Conservation (phyloP, 2,113 vertebrate genomes). For the Oreocharis arfaki region DNA sequence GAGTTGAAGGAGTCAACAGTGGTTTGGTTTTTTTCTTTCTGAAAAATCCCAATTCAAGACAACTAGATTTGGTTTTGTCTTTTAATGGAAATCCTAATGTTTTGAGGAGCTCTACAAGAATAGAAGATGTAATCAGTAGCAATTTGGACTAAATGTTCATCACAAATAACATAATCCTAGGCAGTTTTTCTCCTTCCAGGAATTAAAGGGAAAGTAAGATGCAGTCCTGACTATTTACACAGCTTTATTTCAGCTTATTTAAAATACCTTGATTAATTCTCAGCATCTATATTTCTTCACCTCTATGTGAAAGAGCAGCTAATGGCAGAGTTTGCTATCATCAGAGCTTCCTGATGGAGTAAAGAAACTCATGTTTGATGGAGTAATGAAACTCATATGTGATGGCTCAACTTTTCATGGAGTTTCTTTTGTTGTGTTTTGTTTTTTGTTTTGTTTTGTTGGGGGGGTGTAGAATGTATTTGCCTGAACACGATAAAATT, state of each 20-base stretch:
- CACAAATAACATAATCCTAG: not conserved
- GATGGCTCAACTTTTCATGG: not conserved
- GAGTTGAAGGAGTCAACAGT: accelerated
- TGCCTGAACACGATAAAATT: not conserved
- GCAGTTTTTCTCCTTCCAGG: not conserved
- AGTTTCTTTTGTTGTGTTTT: not conserved
- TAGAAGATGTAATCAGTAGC: not conserved
- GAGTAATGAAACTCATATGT: not conserved
- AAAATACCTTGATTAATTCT: not conserved
- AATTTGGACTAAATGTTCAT: not conserved
- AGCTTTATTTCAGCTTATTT: not conserved
- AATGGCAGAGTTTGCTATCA: not conserved
- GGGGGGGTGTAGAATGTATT: not conserved
- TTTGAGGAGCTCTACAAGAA: not conserved
- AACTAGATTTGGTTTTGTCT: not conserved
- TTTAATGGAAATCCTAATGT: not conserved
- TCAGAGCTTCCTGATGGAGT: not conserved
- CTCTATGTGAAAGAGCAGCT: not conserved
- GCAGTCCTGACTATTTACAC: not conserved
- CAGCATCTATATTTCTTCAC: not conserved
- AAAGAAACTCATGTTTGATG: not conserved
- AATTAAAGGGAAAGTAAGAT: not conserved
- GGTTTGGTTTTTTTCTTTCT: not conserved
- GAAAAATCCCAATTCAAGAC: not conserved
- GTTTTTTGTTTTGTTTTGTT: not conserved